A percentile compares a stretch with the other conserved stretches of the same genome.
Evolutionary conservation across 92 coral and sea anemone species (phyloP).

Genomic region (Micromussa lordhowensis): DNA sequence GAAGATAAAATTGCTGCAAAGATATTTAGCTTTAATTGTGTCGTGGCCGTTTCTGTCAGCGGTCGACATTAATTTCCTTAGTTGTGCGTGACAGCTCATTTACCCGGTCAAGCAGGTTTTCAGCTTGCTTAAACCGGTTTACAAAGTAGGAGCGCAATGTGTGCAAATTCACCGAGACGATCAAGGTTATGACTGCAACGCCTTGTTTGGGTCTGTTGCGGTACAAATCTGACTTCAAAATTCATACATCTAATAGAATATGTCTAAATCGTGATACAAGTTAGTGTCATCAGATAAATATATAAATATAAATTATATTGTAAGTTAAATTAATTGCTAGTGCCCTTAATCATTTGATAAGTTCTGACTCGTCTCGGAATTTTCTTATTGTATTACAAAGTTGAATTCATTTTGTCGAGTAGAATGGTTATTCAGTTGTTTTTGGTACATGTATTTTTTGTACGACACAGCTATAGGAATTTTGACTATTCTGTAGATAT

Average conservation of each 20-base stretch:
- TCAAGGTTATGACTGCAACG: background rate
- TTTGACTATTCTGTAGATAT: slow-evolving; percentile 25
- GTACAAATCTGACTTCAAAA: background rate
- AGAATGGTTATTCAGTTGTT: background rate
- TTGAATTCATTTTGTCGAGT: background rate
- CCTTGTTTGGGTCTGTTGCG: background rate
- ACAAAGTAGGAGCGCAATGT: background rate
- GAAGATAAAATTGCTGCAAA: background rate
- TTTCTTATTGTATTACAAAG: background rate
- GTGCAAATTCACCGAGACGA: slow-evolving; percentile 4
- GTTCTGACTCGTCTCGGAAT: background rate
- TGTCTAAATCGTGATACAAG: background rate
- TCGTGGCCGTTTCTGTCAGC: background rate
- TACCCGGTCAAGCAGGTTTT: background rate
- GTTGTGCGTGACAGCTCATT: background rate
- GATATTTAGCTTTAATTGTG: slow-evolving; percentile 6
- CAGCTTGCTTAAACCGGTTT: background rate
- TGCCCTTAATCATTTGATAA: background rate
- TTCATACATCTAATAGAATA: background rate
- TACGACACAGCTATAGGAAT: background rate
- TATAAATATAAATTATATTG: slow-evolving; percentile 21
- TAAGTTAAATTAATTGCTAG: slow-evolving; percentile 24
- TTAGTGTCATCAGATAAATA: background rate
- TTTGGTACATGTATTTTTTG: slow-evolving; percentile 2
- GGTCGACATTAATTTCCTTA: background rate